A percentile compares a stretch with the other conserved stretches of the same genome.
These are phyloP conservation scores for Hemicrepidius hirtus DNA, from an alignment of 2,888 invertebrate species.

Conservation along the genomic window DNA sequence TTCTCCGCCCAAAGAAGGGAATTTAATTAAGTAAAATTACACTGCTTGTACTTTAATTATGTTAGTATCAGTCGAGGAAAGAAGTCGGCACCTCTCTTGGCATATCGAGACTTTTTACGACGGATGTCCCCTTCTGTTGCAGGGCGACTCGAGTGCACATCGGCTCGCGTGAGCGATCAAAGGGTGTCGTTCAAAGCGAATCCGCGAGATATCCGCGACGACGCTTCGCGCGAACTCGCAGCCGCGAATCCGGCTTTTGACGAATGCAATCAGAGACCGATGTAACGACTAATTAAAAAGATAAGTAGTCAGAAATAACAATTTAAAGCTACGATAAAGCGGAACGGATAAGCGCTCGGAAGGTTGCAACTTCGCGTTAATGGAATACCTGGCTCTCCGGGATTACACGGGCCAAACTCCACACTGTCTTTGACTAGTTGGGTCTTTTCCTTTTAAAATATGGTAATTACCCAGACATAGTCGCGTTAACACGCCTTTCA, in stretches of 20 bases:
- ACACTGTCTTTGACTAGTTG: conserved; percentile 48
- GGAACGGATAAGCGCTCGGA: conserved; percentile 52
- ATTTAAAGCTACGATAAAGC: conserved; percentile 65
- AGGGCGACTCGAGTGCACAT: conserved; percentile 59
- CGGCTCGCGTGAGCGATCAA: conserved; percentile 69
- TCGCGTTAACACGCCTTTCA: conserved; percentile 65
- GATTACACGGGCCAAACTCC: conserved; percentile 43
- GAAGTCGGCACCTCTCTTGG: conserved; percentile 55
- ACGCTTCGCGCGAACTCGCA: conserved; percentile 48
- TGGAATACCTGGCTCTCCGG: conserved; percentile 57
- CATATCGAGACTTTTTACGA: conserved; percentile 69
- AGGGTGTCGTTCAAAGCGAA: conserved; percentile 66
- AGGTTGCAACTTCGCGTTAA: conserved; percentile 54
- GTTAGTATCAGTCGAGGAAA: conserved; percentile 70
- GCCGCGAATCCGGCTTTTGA: conserved; percentile 51
- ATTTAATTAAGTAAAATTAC: conserved; percentile 76
- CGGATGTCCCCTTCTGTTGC: conserved; percentile 61
- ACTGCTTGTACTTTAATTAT: conserved; percentile 76
- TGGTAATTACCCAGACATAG: conserved; percentile 66
- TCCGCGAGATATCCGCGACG: conserved; percentile 50
- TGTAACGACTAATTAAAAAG: conserved; percentile 68
- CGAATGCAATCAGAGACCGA: conserved; percentile 54
- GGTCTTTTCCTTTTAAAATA: conserved; percentile 62
- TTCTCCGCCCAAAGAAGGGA: conserved; percentile 71
- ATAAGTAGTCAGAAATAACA: conserved; percentile 66